phyloP scores from a whole-genome alignment of 53 echinoderm and acorn worm species.

The Pentamera pediparva region DNA sequence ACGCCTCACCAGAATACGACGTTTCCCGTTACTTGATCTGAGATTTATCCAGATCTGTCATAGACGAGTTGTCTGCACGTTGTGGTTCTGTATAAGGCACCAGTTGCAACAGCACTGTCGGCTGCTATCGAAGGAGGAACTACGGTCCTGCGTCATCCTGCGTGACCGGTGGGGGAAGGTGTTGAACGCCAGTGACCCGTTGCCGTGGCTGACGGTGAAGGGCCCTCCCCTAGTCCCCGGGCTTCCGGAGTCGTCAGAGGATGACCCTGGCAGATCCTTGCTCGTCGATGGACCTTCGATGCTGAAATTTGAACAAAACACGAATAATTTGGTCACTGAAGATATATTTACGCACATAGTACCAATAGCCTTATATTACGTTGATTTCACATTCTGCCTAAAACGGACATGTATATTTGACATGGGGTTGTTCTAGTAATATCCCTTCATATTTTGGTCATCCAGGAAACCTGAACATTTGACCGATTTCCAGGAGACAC shows the following conservation, averaged over 20 bases:
- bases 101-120: conserved; percentile 17
- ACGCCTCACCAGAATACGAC: too few relatives aligned
- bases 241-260: conserved; percentile 1
- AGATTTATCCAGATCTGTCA: too few relatives aligned
- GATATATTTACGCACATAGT: too few relatives aligned
- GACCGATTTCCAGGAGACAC: too few relatives aligned
- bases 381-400: not conserved
- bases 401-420: not conserved
- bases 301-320: not conserved
- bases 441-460: too few relatives aligned
- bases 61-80: conserved; percentile 10
- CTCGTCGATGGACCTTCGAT: conserved; percentile 16
- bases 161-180: conserved; percentile 20
- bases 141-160: conserved; percentile 3
- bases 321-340: not conserved
- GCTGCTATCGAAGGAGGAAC: conserved; percentile 22
- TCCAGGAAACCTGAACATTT: too few relatives aligned
- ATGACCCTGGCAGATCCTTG: not conserved
- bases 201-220: not conserved
- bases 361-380: not conserved
- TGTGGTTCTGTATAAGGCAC: conserved; percentile 17
- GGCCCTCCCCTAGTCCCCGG: not conserved
- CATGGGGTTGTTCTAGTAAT: too few relatives aligned
- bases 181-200: not conserved
- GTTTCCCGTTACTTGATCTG: too few relatives aligned